A percentile compares a stretch with the other conserved stretches of the same genome.
These are phyloP conservation scores for Bombycilla garrulus DNA, from an alignment of 2,113 vertebrate species.

Conservation along the genomic window DNA sequence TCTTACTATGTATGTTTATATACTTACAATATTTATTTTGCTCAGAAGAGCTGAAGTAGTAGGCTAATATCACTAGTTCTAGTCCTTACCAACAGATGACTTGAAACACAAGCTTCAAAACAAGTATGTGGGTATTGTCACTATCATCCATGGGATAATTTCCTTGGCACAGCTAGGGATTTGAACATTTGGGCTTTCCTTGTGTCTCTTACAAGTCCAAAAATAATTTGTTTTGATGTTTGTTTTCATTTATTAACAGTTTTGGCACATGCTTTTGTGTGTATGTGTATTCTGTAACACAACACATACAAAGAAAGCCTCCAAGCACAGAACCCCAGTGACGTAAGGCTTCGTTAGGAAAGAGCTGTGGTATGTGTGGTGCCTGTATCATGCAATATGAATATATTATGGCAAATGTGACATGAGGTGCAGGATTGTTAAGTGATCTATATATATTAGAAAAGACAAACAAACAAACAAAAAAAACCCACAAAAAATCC, in stretches of 20 bases:
- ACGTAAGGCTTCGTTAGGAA: neutral
- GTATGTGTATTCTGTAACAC: neutral
- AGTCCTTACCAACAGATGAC: neutral
- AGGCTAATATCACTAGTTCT: neutral
- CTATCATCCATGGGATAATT: neutral
- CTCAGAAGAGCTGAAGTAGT: neutral
- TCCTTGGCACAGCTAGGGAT: rapidly evolving
- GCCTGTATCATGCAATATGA: neutral
- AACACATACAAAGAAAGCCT: neutral
- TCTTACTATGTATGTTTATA: neutral
- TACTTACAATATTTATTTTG: neutral
- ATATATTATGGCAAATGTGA: neutral
- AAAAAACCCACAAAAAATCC: too few relatives aligned
- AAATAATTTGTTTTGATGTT: neutral
- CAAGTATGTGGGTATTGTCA: neutral
- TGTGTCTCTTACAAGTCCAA: neutral
- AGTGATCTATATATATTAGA: neutral
- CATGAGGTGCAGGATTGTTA: neutral
- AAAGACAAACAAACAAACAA: too few relatives aligned
- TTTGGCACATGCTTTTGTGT: neutral
- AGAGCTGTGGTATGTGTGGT: neutral
- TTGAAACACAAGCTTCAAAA: neutral
- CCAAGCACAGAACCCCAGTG: neutral
- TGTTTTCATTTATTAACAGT: neutral
- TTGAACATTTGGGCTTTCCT: neutral